These are phyloP conservation scores for Euwallacea fornicatus DNA, from an alignment of 1,140 invertebrate genomes.

Conservation along the genomic window DNA sequence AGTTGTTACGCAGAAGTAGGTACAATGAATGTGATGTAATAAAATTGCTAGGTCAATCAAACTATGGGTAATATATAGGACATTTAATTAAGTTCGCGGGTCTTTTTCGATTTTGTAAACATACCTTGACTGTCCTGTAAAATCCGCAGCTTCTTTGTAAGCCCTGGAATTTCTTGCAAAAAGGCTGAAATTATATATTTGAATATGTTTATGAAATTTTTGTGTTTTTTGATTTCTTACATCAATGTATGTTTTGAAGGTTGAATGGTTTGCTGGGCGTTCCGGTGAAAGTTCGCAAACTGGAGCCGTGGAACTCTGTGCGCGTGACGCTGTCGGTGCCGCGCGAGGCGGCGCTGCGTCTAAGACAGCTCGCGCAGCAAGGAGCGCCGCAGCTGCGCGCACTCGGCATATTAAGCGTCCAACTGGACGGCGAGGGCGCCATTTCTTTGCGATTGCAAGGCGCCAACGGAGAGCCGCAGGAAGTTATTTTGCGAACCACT, in stretches of 20 bases:
- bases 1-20: no score
- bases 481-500: constrained; percentile 67
- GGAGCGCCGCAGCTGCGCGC: constrained; percentile 84
- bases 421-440: constrained; percentile 94
- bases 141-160: no score
- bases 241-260: constrained; percentile 42
- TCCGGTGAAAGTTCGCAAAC: constrained; percentile 74
- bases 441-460: constrained; percentile 86
- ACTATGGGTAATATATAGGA: no score
- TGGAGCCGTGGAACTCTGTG: constrained; percentile 98
- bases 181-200: neutral
- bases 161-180: neutral
- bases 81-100: no score
- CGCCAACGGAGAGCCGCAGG: constrained; percentile 68
- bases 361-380: constrained; percentile 87
- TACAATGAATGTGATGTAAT: no score
- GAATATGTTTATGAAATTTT: neutral
- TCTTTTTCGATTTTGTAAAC: no score
- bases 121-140: no score
- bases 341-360: constrained; percentile 85
- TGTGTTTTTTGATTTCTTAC: neutral
- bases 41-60: no score
- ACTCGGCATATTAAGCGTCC: constrained; percentile 92
- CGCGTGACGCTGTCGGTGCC: constrained; percentile 96
- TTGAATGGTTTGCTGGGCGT: constrained; percentile 70